phyloP scores from a whole-genome alignment of 2,797 vertebrate genomes.

The Distichodus sexfasciatus region DNA sequence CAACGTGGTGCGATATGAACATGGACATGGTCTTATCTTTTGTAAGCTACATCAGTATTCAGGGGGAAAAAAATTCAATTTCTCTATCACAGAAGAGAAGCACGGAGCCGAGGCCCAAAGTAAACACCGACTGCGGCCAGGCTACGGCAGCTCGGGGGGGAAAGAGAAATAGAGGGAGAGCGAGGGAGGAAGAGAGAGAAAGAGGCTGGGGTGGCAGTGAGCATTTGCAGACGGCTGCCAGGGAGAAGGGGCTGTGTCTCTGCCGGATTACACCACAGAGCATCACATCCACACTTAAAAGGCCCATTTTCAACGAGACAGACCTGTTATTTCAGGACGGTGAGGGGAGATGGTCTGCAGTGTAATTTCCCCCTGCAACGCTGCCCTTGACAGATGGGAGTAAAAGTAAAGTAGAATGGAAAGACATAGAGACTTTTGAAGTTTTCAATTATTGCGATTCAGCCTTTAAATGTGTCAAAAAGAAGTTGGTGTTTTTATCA shows the following conservation, averaged over 20 bases:
- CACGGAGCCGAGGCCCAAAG: conserved; percentile 70
- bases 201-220: conserved; percentile 51
- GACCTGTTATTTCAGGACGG: conserved; percentile 72
- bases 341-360: conserved; percentile 62
- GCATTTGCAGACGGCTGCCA: conserved; percentile 74
- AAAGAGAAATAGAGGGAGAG: conserved; percentile 53
- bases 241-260: conserved; percentile 74
- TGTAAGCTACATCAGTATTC: conserved; percentile 72
- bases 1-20: conserved; percentile 59
- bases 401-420: conserved; percentile 44
- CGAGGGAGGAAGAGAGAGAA: conserved; percentile 56
- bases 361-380: conserved; percentile 57
- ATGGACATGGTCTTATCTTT: conserved; percentile 67
- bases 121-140: conserved; percentile 74
- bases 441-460: background rate
- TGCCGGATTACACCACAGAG: conserved; percentile 74
- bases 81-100: conserved; percentile 71
- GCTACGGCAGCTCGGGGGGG: conserved; percentile 64
- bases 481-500: too few species aligned
- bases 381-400: conserved; percentile 61
- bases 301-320: conserved; percentile 70
- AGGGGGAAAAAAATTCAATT: conserved; percentile 73
- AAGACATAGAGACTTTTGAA: conserved; percentile 33
- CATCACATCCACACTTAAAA: conserved; percentile 74
- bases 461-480: background rate